Evolutionary conservation across 2,797 vertebrate genomes (phyloP), one percentile per base, ranked within the genome.

Genomic region (Sebastes glaucus): DNA sequence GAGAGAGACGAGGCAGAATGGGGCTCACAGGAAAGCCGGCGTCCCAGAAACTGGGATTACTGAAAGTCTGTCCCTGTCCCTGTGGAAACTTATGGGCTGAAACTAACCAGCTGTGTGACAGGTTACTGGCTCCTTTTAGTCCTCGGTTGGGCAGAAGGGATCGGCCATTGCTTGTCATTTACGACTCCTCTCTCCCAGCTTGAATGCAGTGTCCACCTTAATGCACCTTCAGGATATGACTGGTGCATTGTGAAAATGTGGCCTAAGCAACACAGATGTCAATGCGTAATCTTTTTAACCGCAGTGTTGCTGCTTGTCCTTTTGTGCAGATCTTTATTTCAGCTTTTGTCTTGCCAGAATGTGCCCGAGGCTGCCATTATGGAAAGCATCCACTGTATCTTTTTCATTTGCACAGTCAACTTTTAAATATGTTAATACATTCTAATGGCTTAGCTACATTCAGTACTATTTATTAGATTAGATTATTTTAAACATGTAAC

Each of bases 31-130:
- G 49, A 71, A 56, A 74, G 70, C 7, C 9, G 9, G 14, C 75
- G 77, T 68, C 80, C 49, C 46, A 77, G 61, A 84, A 84, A 82
- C 49, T 25, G 11, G 20, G 64, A 85, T 77, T 77, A 80, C 33
- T 78, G 53, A 69, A 22, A 68, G 64, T 46, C 63, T 81, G 55
- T 67, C 56, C 67, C 49, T 64, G 59, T 69, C 74, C 52, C n/a
- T 23, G 33, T 27, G 56, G 42, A 78, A 83, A 60, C 20, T 22
- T 61, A 11, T 46, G 13, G 28, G 22, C 35, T 69, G 53, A 78
- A 76, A 73, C 68, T 59, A 65, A 61, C 32, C 33, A 68, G 13
- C 25, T 71, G 70, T 67, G 66, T 52, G 52, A 20, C 28, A 59
- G 32, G 6, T 35, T 63, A 57, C 46, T 74, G 11, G 7, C 25